These are phyloP conservation scores for Xanthorhoe designata DNA, from an alignment of 2,888 invertebrate species.

Conservation along the genomic window DNA sequence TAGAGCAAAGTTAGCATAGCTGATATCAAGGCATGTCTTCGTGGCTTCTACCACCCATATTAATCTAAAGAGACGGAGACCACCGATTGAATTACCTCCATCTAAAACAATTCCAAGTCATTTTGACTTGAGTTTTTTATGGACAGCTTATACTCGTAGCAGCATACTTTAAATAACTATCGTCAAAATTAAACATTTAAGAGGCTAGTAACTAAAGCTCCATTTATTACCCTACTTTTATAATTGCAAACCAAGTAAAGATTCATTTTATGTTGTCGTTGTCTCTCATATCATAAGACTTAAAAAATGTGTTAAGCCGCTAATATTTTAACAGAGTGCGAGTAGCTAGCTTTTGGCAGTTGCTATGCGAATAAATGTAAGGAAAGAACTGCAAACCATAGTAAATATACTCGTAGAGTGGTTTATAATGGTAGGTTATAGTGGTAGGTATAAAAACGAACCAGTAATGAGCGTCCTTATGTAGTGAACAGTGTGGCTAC, in stretches of 20 bases:
- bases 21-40: not conserved
- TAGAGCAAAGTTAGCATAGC: not conserved
- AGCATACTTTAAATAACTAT: too few relatives aligned
- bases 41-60: not conserved
- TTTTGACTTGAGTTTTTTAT: not conserved
- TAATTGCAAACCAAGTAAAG: too few relatives aligned
- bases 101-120: not conserved
- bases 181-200: too few relatives aligned
- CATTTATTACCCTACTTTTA: too few relatives aligned
- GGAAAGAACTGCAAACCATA: not conserved
- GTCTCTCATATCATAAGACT: not conserved
- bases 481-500: too few relatives aligned
- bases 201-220: too few relatives aligned
- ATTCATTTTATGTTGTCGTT: not conserved
- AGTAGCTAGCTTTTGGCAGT: not conserved
- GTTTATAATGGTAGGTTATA: too few relatives aligned
- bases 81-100: not conserved
- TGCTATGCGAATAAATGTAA: not conserved
- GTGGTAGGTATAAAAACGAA: too few relatives aligned
- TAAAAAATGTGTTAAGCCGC: conserved; percentile 6
- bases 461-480: too few relatives aligned
- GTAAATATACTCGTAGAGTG: too few relatives aligned
- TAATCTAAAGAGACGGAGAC: not conserved
- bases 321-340: not conserved
- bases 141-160: too few relatives aligned